phyloP scores from a whole-genome alignment of 1,140 invertebrate genomes.

The Druon quercuslanigerum region DNA sequence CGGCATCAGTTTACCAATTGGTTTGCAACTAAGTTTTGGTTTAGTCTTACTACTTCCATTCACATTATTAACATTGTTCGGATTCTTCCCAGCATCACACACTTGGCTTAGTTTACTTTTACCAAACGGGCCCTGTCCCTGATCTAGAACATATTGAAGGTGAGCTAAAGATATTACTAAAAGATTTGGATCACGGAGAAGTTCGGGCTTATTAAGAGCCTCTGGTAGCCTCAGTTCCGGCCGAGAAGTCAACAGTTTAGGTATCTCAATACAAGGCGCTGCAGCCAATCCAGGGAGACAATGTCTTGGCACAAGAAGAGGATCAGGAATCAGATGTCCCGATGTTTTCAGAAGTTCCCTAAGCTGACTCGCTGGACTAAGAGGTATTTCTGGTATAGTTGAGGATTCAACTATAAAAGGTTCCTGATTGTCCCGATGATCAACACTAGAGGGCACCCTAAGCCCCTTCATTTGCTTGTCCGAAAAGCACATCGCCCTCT shows the following conservation, averaged over 20 bases:
- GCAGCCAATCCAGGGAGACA: constrained; percentile 82
- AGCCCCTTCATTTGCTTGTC: neutral
- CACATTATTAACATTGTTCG: constrained; percentile 42
- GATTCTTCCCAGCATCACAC: constrained; percentile 57
- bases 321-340: constrained; percentile 85
- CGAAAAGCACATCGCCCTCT: neutral
- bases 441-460: neutral
- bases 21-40: constrained; percentile 68
- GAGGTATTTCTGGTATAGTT: constrained; percentile 38
- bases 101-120: constrained; percentile 45
- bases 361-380: constrained; percentile 83
- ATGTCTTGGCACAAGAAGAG: constrained; percentile 85
- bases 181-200: constrained; percentile 86
- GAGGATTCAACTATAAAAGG: constrained; percentile 8
- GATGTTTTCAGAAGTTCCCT: constrained; percentile 82
- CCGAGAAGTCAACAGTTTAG: constrained; percentile 80
- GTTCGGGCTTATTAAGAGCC: constrained; percentile 82
- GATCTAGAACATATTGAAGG: constrained; percentile 82
- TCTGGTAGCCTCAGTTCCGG: constrained; percentile 84
- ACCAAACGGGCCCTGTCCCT: constrained; percentile 60
- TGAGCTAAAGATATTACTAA: constrained; percentile 86
- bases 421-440: neutral
- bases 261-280: constrained; percentile 85
- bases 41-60: constrained; percentile 52
- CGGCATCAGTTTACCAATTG: constrained; percentile 71